Evolutionary conservation across 2,113 vertebrate species (phyloP), one percentile per base, ranked within the genome.

Genomic region (Martes martes): DNA sequence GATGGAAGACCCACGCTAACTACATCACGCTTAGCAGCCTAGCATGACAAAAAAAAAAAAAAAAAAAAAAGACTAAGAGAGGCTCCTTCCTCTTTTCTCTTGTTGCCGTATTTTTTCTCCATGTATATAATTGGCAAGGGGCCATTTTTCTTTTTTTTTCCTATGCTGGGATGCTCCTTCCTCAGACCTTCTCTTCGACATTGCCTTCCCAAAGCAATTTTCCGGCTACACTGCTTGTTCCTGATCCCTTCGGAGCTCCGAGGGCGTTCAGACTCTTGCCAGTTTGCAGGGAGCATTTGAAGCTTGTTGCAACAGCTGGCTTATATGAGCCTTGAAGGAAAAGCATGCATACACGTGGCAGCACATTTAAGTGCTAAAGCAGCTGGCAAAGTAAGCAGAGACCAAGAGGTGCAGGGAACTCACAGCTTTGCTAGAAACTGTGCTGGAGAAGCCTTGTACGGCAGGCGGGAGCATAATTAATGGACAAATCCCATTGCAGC

Each of bases 311-410:
- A 97, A 96, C 98, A 98, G 97, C 98, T 98, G 98, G 97, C 96
- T 96, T 98, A 97, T 98, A 98, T 71, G 97, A 97, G 97, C 74
- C 98, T 98, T 98, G 82, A 97, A 98, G 97, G 98, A 96, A 85
- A 95, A 96, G 91, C 82, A 65, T 61, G 65, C 81, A 65, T 93
- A 91, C 96, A 95, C 9, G 50, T 96, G 97, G 97, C 39, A 93
- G 85, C 81, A 26, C 82, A 84, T 61, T 81, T 31, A 81, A 83
- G 69, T 5, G 2, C 88, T 78, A 57, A 95, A 96, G 96, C 97
- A 98, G 96, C 97, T 98, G 98, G 96, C 97, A 95, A 89, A 89
- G 85, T 57, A 95, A 97, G 93, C 95, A 93, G 96, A 97, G 91
- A 95, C 88, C 93, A 71, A 96, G 96, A 79, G 78, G 89, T 80